Conservation (phyloP, 2,888 invertebrate genomes). For the Dryobota labecula region DNA sequence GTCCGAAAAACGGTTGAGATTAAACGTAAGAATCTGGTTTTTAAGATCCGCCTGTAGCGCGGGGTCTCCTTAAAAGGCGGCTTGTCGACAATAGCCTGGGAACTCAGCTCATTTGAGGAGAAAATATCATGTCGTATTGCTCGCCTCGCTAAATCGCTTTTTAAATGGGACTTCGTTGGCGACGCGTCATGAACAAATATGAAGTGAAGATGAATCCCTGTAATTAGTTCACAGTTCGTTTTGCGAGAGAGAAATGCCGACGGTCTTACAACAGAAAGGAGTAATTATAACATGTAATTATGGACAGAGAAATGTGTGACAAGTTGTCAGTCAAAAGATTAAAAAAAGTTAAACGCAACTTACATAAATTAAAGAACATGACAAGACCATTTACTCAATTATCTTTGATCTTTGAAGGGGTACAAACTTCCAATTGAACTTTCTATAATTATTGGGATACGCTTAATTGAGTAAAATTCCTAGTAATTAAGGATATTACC, state of each 20-base stretch:
- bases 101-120: slow-evolving; percentile 89
- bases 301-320: slow-evolving; percentile 35
- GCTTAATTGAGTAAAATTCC: background rate
- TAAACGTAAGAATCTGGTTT: slow-evolving; percentile 79
- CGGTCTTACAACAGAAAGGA: slow-evolving; percentile 23
- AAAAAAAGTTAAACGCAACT: slow-evolving; percentile 22
- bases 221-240: slow-evolving; percentile 54
- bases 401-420: slow-evolving; percentile 34
- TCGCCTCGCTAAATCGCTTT: slow-evolving; percentile 84
- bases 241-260: slow-evolving; percentile 16
- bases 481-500: background rate
- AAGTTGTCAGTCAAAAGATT: slow-evolving; percentile 20
- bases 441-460: background rate
- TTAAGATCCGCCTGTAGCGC: slow-evolving; percentile 85
- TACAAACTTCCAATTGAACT: slow-evolving; percentile 44
- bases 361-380: slow-evolving; percentile 48
- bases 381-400: slow-evolving; percentile 40
- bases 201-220: slow-evolving; percentile 63
- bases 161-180: slow-evolving; percentile 80
- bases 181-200: slow-evolving; percentile 72
- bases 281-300: slow-evolving; percentile 23
- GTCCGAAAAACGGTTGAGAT: slow-evolving; percentile 68
- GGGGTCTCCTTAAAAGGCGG: slow-evolving; percentile 84
- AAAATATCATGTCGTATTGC: slow-evolving; percentile 86
- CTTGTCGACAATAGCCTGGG: slow-evolving; percentile 88